Evolutionary conservation across 2,888 invertebrate genomes (phyloP).

Genomic region (Tinea semifulvella): DNA sequence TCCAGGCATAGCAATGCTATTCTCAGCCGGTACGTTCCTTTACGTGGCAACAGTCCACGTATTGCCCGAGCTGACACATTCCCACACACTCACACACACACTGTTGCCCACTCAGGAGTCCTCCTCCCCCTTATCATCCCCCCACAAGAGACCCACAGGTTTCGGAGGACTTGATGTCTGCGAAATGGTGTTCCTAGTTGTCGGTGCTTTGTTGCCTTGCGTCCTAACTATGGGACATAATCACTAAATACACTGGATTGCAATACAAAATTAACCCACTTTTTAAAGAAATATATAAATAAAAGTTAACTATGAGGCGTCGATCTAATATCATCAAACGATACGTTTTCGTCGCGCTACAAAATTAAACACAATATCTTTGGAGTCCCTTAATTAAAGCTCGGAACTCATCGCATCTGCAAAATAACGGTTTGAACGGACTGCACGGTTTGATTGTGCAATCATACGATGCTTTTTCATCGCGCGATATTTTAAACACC

Average conservation of each 20-base stretch:
- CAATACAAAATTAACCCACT: no score
- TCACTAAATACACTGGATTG: conserved; percentile 72
- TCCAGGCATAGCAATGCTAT: conserved; percentile 91
- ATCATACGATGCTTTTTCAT: no score
- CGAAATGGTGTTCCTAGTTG: conserved; percentile 84
- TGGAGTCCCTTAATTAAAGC: no score
- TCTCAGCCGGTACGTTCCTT: conserved; percentile 98
- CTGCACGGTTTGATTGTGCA: no score
- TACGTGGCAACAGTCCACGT: conserved; percentile 99
- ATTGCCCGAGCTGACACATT: conserved; percentile 87
- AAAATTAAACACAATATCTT: no score
- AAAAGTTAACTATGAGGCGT: no score
- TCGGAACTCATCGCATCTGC: no score
- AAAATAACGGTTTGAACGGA: no score
- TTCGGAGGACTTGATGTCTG: conserved; percentile 72
- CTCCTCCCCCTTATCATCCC: conserved; percentile 20
- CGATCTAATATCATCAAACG: no score
- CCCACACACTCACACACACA: conserved; percentile 48
- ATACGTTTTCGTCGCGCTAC: no score
- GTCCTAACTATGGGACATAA: conserved; percentile 92
- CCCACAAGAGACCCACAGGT: conserved; percentile 30
- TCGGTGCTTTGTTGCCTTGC: conserved; percentile 89
- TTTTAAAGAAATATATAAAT: no score
- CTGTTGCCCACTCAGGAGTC: conserved; percentile 46
- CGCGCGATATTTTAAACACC: no score